phyloP scores from a whole-genome alignment of 2,888 invertebrate species.

The Harpalus rufipes region DNA sequence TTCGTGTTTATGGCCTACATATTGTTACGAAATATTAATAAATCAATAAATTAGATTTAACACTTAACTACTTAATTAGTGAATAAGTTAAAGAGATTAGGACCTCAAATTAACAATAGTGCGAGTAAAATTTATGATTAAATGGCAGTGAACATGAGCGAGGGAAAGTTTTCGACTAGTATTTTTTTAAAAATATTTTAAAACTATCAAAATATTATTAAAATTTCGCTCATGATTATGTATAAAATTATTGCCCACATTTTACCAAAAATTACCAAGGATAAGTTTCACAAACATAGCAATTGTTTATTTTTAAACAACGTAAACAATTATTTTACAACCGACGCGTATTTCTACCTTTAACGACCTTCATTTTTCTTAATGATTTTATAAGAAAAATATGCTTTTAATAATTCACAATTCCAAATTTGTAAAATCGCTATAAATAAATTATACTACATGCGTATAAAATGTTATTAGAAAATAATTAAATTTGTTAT shows the following conservation, averaged over 20 bases:
- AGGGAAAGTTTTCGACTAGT: slow-evolving; percentile 10
- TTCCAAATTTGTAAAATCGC: not conserved
- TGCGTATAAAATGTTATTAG: no score
- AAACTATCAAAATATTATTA: slow-evolving; percentile 2
- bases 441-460: not conserved
- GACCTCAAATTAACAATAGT: slow-evolving; percentile 30
- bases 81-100: slow-evolving; percentile 52
- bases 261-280: slow-evolving; percentile 50
- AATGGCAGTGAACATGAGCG: slow-evolving; percentile 58
- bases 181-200: slow-evolving; percentile 24
- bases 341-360: slow-evolving; percentile 66
- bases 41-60: slow-evolving; percentile 52
- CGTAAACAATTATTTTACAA: slow-evolving; percentile 59
- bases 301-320: slow-evolving; percentile 66
- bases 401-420: not conserved
- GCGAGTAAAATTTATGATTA: slow-evolving; percentile 27
- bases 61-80: slow-evolving; percentile 47
- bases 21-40: slow-evolving; percentile 28
- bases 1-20: slow-evolving; percentile 53
- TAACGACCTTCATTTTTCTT: slow-evolving; percentile 64
- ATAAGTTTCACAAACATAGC: slow-evolving; percentile 36
- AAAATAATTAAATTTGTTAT: no score
- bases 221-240: slow-evolving; percentile 36
- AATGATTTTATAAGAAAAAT: slow-evolving; percentile 10
- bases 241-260: slow-evolving; percentile 46